Percentiles rank a stretch among this genome's conserved stretches.
Evolutionary conservation across 2,113 vertebrate species (phyloP).

Genomic region (Alligator mississippiensis): DNA sequence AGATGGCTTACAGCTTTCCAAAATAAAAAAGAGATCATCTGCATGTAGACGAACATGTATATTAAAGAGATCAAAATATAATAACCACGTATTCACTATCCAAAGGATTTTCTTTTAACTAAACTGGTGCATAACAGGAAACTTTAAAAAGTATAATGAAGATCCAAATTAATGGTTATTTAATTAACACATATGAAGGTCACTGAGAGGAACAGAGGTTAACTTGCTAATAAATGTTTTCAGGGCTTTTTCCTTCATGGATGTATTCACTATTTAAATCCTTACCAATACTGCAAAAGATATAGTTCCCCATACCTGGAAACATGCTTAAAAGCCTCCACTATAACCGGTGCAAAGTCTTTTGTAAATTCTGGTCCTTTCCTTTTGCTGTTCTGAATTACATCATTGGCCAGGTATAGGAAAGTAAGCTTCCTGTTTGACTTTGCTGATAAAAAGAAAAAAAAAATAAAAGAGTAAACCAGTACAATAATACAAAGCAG

Average conservation of each 20-base stretch:
- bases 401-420: constrained; percentile 98
- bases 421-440: constrained; percentile 96
- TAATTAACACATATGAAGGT: neutral
- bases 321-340: constrained; percentile 97
- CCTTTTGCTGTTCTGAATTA: constrained; percentile 99
- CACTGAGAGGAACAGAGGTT: neutral
- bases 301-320: constrained; percentile 84
- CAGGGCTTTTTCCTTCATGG: too few relatives aligned
- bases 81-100: neutral
- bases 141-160: neutral
- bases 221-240: neutral
- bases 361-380: constrained; percentile 99
- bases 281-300: fast-evolving
- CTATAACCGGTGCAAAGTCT: constrained; percentile 96
- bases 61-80: too few relatives aligned
- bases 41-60: neutral
- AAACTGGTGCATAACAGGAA: neutral
- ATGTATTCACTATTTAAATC: too few relatives aligned
- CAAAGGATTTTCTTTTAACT: neutral
- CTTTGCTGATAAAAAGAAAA: constrained; percentile 85
- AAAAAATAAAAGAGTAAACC: neutral
- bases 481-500: neutral
- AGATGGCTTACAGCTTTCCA: neutral
- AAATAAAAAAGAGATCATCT: neutral
- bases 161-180: neutral